Evolutionary conservation across 2,797 vertebrate genomes (phyloP), one percentile per base, ranked within the genome.

Genomic region (Acipenser transmontanus): DNA sequence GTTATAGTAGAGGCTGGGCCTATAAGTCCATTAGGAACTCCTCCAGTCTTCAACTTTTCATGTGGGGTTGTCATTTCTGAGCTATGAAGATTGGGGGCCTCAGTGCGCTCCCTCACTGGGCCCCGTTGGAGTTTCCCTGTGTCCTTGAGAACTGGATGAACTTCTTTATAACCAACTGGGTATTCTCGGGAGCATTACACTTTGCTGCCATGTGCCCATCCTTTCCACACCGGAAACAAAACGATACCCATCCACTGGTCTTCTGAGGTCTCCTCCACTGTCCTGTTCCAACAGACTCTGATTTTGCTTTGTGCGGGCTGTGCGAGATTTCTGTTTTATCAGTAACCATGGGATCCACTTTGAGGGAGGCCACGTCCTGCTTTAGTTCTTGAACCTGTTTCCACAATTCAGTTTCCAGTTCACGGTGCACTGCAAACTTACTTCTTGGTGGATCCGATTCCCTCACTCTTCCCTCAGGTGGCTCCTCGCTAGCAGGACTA

Each of bases 1-100:
- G 5, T 6, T 12, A 9, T 49, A 7, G 60, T 52, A 4, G 66
- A 70, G n/a, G 71, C 49, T n/a, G n/a, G n/a, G n/a, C n/a, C n/a
- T n/a, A n/a, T n/a, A n/a, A 71, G 61, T 50, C 71, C 71, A 7
- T 65, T 61, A 11, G 71, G 71, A 1, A 71, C 49, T 49, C 6
- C 0, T 10, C 17, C 5, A 14, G 17, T 2, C 13, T 64, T 57
- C 1, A 62, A 5, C 2, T 56, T 14, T 34, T 62, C 68, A 0
- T 14, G 0, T n/a, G 60, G 71, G 48, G 50, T 73, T 20, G 8
- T 61, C 2, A 68, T n/a, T 61, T 61, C 13, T 63, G n/a, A 48
- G 11, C 6, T 60, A 59, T 10, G 47, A 47, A 7, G 2, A 51
- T 9, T 7, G 20, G 17, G 47, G 1, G 48, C 7, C 7, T n/a